These are phyloP conservation scores for Mercenaria mercenaria DNA, from an alignment of 1,140 invertebrate genomes.

Conservation along the genomic window DNA sequence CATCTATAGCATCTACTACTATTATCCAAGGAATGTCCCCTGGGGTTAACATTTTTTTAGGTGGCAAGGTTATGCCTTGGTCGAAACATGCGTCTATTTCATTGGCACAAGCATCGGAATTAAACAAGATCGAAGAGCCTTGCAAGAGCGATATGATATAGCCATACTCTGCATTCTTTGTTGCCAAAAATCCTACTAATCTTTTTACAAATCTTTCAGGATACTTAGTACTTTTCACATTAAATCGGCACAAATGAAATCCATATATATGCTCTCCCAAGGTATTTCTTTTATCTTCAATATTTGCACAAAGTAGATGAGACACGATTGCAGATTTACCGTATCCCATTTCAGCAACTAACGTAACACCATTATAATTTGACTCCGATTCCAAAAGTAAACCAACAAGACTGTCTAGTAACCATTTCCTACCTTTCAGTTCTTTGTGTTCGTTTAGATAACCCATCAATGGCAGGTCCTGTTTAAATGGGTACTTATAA, in stretches of 20 bases:
- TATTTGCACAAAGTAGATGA: background rate
- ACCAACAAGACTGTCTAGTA: no score
- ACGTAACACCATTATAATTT: background rate
- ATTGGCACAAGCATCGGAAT: background rate
- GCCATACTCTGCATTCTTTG: conserved; percentile 6
- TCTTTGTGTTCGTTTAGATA: no score
- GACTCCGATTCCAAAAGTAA: no score
- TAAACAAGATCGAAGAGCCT: background rate
- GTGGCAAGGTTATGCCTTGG: background rate
- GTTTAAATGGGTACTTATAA: no score
- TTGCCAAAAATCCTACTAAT: background rate
- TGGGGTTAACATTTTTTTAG: background rate
- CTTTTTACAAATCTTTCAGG: background rate
- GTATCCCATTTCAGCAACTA: background rate
- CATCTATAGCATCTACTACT: conserved; percentile 17
- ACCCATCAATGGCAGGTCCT: no score
- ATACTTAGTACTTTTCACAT: background rate
- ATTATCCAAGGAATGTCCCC: background rate
- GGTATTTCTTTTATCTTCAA: background rate
- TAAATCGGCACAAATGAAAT: conserved; percentile 7
- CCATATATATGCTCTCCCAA: background rate
- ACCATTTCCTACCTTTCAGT: no score
- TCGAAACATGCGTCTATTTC: conserved; percentile 3
- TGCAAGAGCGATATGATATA: background rate
- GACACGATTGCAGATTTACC: conserved; percentile 10